Base-by-base conservation (phyloP, 2,797 vertebrate species). In the Gallirallus australis region DNA sequence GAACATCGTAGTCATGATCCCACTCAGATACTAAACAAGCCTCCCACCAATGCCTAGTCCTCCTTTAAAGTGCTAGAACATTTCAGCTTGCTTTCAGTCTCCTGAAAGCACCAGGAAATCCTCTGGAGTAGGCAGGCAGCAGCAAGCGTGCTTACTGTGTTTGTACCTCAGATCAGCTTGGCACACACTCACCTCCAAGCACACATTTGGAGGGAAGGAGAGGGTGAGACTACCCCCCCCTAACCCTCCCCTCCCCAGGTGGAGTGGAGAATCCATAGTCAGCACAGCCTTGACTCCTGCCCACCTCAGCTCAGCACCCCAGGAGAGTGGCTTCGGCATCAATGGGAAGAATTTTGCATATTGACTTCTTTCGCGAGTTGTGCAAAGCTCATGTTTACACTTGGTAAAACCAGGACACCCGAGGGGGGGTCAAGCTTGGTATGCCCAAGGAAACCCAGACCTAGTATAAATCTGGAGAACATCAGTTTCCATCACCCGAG, bases 1-100 rank as follows among this genome's bases (percentile, higher is more conserved):
- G 97, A 97, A 95, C 97, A 97, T 96, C 89, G 96, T 95, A 96
- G 91, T 97, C 97, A 95, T 96, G 94, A 97, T 97, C 94, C 94
- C 94, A 96, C 95, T 97, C 94, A 94, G 94, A 97, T 86, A 90
- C 95, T 94, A 97, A 97, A 96, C 95, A 96, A 91, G 92, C 93
- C 95, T 97, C 95, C 97, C 94, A 96, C 96, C 94, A 54, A 93
- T 91, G 92, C 92, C 82, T 92, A 86, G 95, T 96, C 75, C 89
- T 96, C 72, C 86, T 93, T 93, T 92, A 90, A 91, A 96, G 96
- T 45, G 83, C 94, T 91, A 93, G 88, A 96, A 93, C 81, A 56
- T 81, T 90, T 86, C 86, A 19, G 83, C 77, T 92, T 73, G 82
- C 93, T 95, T 94, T 66, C 80, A 72, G 61, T 65, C 90, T 94